A percentile compares a stretch with the other conserved stretches of the same genome.
Conservation (phyloP, 2,113 vertebrate genomes). For the Misgurnus anguillicaudatus region DNA sequence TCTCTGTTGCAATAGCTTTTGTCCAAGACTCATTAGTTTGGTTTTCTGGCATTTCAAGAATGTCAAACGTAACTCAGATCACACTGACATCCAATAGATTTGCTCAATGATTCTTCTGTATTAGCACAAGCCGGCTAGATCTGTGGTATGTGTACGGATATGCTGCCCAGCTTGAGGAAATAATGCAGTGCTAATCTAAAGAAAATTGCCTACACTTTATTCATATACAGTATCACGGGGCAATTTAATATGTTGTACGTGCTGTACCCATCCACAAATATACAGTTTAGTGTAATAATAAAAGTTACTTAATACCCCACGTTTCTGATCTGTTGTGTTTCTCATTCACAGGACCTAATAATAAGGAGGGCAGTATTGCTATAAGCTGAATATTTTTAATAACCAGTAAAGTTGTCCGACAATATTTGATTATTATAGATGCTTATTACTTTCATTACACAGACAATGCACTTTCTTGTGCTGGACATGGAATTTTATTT, state of each 20-base stretch:
- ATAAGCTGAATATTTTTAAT: conserved; percentile 25
- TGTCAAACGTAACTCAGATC: conserved; percentile 70
- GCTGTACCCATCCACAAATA: neutral
- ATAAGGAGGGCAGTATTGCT: conserved; percentile 1
- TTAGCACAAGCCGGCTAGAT: conserved; percentile 31
- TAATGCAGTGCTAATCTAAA: neutral
- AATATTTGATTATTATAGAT: conserved; percentile 41
- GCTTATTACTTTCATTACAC: conserved; percentile 48
- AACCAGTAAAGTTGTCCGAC: conserved; percentile 19
- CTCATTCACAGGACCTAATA: neutral
- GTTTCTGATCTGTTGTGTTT: neutral
- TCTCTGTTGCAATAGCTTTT: conserved; percentile 36
- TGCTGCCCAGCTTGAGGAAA: neutral
- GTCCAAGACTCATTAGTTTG: conserved; percentile 58
- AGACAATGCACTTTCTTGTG: conserved; percentile 4
- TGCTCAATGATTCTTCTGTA: conserved; percentile 70
- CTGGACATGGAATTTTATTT: conserved; percentile 51
- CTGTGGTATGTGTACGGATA: neutral
- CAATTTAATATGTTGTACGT: conserved; percentile 14
- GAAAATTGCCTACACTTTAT: neutral
- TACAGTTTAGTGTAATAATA: neutral
- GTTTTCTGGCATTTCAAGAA: conserved; percentile 75
- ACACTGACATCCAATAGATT: conserved; percentile 65
- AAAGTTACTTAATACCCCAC: neutral
- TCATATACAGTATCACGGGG: neutral